Evolutionary conservation across 2,113 vertebrate species (phyloP).

Genomic region (Aegithalos caudatus): DNA sequence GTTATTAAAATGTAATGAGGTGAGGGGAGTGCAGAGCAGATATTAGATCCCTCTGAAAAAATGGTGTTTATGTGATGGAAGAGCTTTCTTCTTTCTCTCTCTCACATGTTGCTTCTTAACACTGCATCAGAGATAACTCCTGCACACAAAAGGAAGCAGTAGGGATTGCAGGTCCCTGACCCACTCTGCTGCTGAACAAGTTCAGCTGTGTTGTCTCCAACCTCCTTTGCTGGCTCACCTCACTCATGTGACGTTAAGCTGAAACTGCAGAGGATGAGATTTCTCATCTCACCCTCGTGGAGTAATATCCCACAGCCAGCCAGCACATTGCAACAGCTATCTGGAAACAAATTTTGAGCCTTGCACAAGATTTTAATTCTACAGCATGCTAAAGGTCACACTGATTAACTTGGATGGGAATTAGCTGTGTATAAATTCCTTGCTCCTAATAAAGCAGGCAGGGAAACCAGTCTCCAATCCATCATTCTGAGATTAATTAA

Average conservation of each 20-base stretch:
- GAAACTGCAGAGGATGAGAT: accelerated
- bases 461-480: background rate
- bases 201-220: background rate
- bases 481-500: background rate
- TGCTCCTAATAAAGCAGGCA: background rate
- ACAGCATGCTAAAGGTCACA: background rate
- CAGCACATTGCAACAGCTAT: background rate
- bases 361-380: background rate
- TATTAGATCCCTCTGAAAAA: background rate
- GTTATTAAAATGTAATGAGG: background rate
- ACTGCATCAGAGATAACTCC: background rate
- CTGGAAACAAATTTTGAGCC: background rate
- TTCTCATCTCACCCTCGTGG: background rate
- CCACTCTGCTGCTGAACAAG: background rate
- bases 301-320: background rate
- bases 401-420: background rate
- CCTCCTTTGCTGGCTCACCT: background rate
- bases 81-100: background rate
- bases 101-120: background rate
- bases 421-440: background rate
- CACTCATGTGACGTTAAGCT: background rate
- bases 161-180: accelerated
- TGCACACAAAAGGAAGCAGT: background rate
- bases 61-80: background rate
- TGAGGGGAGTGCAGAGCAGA: background rate